Conservation (phyloP, 1,140 invertebrate genomes). For the Metaphire vulgaris region DNA sequence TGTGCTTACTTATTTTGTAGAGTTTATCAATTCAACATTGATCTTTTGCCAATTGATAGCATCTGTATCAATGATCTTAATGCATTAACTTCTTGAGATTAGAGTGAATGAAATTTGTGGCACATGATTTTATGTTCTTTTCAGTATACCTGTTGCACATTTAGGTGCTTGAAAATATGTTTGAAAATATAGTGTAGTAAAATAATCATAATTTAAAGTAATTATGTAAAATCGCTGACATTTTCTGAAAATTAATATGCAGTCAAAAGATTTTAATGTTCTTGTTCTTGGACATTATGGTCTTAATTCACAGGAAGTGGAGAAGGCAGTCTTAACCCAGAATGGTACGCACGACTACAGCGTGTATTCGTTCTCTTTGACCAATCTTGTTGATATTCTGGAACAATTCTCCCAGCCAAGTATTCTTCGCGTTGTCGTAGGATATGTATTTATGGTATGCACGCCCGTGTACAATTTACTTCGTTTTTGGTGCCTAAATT, state of each 20-base stretch:
- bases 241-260: too few relatives aligned
- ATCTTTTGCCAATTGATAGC: background rate
- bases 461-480: too few relatives aligned
- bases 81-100: background rate
- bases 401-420: slow-evolving; percentile 79
- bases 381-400: slow-evolving; percentile 84
- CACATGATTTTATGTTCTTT: background rate
- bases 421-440: slow-evolving; percentile 70
- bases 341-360: slow-evolving; percentile 57
- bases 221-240: too few relatives aligned
- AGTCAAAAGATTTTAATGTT: too few relatives aligned
- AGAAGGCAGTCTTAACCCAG: slow-evolving; percentile 34
- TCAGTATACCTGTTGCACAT: too few relatives aligned
- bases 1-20: background rate
- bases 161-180: too few relatives aligned
- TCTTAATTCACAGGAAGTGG: slow-evolving; percentile 44
- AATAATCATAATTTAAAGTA: too few relatives aligned
- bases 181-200: too few relatives aligned
- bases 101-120: background rate
- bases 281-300: too few relatives aligned
- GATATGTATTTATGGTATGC: slow-evolving; percentile 78
- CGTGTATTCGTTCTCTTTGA: slow-evolving; percentile 83
- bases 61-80: background rate
- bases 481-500: too few relatives aligned
- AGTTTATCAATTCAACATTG: background rate